Base-by-base conservation (phyloP, 1,140 invertebrate species). In the Drosophila ercepeae region DNA sequence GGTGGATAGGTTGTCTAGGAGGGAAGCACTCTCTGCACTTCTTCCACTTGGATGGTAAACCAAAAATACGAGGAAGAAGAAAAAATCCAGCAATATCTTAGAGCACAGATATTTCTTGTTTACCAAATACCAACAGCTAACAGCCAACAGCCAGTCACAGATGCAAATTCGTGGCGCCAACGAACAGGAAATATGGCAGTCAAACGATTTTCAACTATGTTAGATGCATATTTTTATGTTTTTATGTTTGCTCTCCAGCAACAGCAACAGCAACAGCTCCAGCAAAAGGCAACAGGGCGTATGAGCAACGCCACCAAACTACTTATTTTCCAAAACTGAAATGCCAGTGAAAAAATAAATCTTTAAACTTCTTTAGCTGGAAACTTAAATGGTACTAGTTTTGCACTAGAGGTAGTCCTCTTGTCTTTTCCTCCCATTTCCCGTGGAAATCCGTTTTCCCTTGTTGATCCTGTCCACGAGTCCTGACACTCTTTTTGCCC, bases 31-130 rank as follows among this genome's bases (percentile, higher is more conserved):
- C 11, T 11, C 44, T 34, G 27, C 59, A 44, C 25, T 44, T 65
- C 23, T 44, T 67, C 27, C 45, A 32, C 25, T 46, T 52, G 25
- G 51, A 18, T 50, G 58, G 53, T 51, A 34, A 58, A 19, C 14
- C 57, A 32, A 25, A 41, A 61, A 25, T 36, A 41, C 51, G 13
- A 29, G 54, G 18, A 14, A 13, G 4, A 39, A 21, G n/a, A n/a
- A 18, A 69, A 53, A 34, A 51, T 58, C 23, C 44, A 39, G 53
- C 53, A 68, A 48, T 58, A 55, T 45, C 64, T 67, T 67, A 39
- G 13, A 45, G 64, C 61, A 67, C 36, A 53, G 36, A 67, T 52
- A 65, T 73, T 77, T 50, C 39, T 14, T 77, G 67, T 78, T 60
- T 72, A 54, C 25, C 61, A 53, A 67, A 68, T 67, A 34, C 54